Percentiles rank a stretch among this genome's conserved stretches.
Evolutionary conservation across 2,113 vertebrate species (phyloP).

Genomic region (Uropsilus gracilis): DNA sequence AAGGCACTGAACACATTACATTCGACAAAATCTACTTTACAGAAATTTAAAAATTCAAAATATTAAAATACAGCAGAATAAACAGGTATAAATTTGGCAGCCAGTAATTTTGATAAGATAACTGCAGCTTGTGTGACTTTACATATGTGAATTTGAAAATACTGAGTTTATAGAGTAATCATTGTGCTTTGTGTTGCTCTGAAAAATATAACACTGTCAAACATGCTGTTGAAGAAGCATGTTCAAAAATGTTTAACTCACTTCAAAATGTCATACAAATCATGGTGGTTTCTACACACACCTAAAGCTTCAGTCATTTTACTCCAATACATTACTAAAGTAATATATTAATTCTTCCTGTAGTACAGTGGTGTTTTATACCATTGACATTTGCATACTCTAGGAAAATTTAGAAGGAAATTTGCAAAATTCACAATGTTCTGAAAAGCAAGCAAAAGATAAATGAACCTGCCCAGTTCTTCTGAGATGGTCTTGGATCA

Average conservation of each 20-base stretch:
- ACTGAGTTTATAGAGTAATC: constrained; percentile 90
- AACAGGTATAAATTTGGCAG: constrained; percentile 96
- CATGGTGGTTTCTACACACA: constrained; percentile 87
- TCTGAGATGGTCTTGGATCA: constrained; percentile 79
- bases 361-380: constrained; percentile 83
- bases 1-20: constrained; percentile 99
- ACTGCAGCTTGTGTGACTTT: constrained; percentile 90
- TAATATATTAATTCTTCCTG: constrained; percentile 83
- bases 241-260: constrained; percentile 90
- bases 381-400: constrained; percentile 76
- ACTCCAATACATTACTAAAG: constrained; percentile 83
- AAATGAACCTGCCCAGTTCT: constrained; percentile 77
- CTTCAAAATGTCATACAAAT: constrained; percentile 95
- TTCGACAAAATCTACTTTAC: constrained; percentile 99
- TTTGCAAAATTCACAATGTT: constrained; percentile 80
- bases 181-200: constrained; percentile 96
- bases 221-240: constrained; percentile 91
- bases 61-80: constrained; percentile 99
- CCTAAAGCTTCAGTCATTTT: constrained; percentile 82
- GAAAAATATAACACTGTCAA: constrained; percentile 90
- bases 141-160: constrained; percentile 87
- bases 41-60: constrained; percentile 99
- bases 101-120: constrained; percentile 91
- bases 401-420: constrained; percentile 76
- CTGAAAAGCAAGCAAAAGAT: constrained; percentile 77